phyloP scores from a whole-genome alignment of 1,140 invertebrate genomes.

The Ostrea edulis region DNA sequence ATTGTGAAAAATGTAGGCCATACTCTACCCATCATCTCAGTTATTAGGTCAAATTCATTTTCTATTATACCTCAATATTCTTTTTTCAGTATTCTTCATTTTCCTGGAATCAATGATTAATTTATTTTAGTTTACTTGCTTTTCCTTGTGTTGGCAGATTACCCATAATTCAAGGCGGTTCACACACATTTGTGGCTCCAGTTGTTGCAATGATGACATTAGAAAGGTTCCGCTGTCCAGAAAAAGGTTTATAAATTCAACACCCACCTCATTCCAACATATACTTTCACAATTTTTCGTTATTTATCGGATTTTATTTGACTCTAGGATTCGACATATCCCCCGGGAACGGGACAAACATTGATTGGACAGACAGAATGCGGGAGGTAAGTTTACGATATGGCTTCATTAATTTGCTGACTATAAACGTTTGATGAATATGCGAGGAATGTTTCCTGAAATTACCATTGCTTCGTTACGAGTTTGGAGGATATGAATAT shows the following conservation, averaged over 20 bases:
- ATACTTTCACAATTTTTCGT: too few species aligned
- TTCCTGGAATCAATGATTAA: too few species aligned
- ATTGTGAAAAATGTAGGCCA: too few species aligned
- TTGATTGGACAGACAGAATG: background rate
- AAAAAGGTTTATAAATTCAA: background rate
- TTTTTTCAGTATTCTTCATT: too few species aligned
- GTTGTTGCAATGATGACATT: constrained; percentile 89
- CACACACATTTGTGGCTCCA: constrained; percentile 90
- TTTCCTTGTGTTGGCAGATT: constrained; percentile 77
- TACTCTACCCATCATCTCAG: too few species aligned
- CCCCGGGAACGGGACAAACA: background rate
- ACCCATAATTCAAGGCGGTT: constrained; percentile 88
- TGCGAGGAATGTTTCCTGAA: background rate
- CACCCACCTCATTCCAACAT: too few species aligned
- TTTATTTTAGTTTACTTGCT: too few species aligned
- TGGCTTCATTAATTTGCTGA: background rate
- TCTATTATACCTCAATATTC: too few species aligned
- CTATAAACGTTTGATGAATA: background rate
- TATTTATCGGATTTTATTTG: too few species aligned
- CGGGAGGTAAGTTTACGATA: background rate
- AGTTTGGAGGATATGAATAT: background rate
- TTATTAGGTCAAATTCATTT: too few species aligned
- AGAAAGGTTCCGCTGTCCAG: constrained; percentile 88
- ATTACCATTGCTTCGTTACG: background rate
- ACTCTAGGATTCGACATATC: background rate